Evolutionary conservation across 2,888 invertebrate species (phyloP).

Genomic region (Saturnia japonica): DNA sequence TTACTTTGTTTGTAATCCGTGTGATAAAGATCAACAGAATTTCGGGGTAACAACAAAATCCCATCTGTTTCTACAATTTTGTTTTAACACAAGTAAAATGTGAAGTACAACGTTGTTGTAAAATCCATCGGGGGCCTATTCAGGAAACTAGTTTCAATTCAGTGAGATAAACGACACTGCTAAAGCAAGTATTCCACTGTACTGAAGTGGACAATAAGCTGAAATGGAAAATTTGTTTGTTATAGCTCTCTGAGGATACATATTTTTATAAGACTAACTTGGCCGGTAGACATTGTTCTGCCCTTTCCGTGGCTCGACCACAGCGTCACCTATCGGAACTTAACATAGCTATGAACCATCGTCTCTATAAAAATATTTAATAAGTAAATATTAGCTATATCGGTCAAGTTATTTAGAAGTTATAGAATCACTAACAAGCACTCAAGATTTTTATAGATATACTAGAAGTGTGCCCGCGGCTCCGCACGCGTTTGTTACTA

Average conservation of each 20-base stretch:
- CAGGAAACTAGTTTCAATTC: conserved; percentile 43
- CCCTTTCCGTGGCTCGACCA: no score
- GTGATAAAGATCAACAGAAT: background rate
- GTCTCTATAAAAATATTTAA: no score
- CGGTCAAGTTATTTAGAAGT: no score
- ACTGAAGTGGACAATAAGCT: conserved; percentile 11
- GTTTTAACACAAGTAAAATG: conserved; percentile 20
- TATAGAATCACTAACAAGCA: no score
- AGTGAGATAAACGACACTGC: conserved; percentile 35
- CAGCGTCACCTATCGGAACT: no score
- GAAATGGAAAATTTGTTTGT: conserved; percentile 2
- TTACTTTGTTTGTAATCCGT: background rate
- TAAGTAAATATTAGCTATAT: no score
- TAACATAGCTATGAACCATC: no score
- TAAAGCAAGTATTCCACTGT: conserved; percentile 14
- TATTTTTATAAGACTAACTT: background rate
- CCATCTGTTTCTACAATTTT: background rate
- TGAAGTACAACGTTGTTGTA: conserved; percentile 33
- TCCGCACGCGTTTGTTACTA: no score
- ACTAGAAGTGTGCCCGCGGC: no score
- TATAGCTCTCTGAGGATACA: background rate
- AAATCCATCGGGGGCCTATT: conserved; percentile 38
- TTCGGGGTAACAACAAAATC: background rate
- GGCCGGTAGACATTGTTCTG: no score
- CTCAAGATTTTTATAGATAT: no score